phyloP scores from a whole-genome alignment of 2,113 vertebrate species.

The Tychaedon coryphoeus region DNA sequence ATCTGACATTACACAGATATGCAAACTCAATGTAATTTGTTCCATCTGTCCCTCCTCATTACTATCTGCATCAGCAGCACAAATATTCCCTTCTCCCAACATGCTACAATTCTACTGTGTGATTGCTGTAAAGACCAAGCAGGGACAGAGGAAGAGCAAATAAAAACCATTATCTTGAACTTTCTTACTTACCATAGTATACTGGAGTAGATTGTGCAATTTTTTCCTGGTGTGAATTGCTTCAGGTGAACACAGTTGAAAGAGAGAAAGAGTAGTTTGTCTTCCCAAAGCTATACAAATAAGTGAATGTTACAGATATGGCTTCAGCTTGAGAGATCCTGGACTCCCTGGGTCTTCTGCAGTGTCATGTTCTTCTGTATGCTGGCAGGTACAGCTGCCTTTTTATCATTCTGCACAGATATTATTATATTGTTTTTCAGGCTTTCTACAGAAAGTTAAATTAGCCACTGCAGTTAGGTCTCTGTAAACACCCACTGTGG shows the following conservation, averaged over 20 bases:
- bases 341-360: background rate
- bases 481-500: background rate
- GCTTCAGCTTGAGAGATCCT: background rate
- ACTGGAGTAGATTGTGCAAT: background rate
- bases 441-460: background rate
- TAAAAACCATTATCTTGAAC: background rate
- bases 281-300: background rate
- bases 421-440: background rate
- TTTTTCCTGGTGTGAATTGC: background rate
- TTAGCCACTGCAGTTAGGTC: background rate
- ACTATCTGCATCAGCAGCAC: background rate
- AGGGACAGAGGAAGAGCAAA: background rate
- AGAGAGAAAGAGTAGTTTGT: background rate
- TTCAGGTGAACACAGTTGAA: background rate
- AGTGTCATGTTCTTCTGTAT: background rate
- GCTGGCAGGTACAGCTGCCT: background rate
- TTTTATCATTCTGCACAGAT: background rate
- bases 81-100: background rate
- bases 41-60: conserved; percentile 16
- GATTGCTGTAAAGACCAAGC: background rate
- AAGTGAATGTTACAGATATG: background rate
- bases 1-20: background rate
- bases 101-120: background rate
- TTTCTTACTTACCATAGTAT: background rate
- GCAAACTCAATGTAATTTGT: background rate